Percentiles rank a stretch among this genome's conserved stretches.
These are phyloP conservation scores for Mesochorus sp. DNA, from an alignment of 2,888 invertebrate genomes.

Conservation along the genomic window DNA sequence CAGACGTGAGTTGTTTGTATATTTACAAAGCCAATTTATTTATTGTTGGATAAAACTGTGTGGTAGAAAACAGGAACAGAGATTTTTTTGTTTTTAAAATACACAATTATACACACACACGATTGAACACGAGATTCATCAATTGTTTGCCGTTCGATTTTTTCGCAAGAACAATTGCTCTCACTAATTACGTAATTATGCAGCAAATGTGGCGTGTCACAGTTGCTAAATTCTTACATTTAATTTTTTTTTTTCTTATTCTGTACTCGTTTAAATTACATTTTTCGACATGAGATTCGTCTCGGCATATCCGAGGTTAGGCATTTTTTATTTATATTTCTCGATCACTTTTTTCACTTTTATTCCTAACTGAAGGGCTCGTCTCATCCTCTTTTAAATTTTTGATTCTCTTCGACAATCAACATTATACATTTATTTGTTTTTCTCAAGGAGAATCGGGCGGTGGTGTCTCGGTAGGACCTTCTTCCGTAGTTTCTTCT, in stretches of 20 bases:
- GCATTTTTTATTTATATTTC: too few species aligned
- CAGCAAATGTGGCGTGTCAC: too few species aligned
- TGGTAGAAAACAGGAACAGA: conserved; percentile 61
- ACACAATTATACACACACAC: conserved; percentile 28
- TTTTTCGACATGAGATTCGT: too few species aligned
- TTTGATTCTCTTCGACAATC: not conserved
- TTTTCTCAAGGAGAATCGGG: conserved; percentile 56
- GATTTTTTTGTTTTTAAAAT: conserved; percentile 48
- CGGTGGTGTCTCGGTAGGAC: conserved; percentile 53
- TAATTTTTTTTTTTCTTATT: too few species aligned
- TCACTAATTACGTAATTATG: not conserved
- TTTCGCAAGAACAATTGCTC: not conserved
- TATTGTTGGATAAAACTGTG: conserved; percentile 31
- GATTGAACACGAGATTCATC: conserved; percentile 17
- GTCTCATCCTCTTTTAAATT: not conserved
- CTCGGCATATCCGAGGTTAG: too few species aligned
- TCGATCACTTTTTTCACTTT: too few species aligned
- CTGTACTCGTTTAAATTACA: too few species aligned
- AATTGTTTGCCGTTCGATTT: not conserved
- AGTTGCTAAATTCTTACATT: too few species aligned
- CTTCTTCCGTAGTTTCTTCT: conserved; percentile 4
- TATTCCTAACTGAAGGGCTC: not conserved
- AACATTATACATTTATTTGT: not conserved
- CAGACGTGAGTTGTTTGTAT: not conserved
- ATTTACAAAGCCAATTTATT: conserved; percentile 45